These are phyloP conservation scores for Trichogramma evanescens DNA, from an alignment of 2,888 invertebrate species.

Conservation along the genomic window DNA sequence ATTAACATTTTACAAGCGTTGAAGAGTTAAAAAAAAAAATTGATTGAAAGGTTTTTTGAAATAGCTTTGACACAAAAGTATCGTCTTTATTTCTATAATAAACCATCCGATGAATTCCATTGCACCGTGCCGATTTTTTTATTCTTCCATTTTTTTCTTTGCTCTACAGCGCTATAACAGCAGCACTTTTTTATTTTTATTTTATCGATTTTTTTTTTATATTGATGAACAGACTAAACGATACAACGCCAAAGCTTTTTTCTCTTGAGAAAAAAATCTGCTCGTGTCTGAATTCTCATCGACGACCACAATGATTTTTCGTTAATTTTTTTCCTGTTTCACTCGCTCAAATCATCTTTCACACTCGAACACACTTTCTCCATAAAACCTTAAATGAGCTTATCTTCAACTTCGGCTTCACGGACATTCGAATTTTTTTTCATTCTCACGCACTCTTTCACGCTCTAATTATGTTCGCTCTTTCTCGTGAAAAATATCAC, in stretches of 20 bases:
- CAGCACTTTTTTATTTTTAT: conserved; percentile 17
- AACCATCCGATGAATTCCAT: conserved; percentile 26
- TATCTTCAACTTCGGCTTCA: not conserved
- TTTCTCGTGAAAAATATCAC: conserved; percentile 26
- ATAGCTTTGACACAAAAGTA: conserved; percentile 26
- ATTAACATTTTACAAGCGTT: conserved; percentile 25
- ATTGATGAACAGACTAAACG: conserved; percentile 22
- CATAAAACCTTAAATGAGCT: not conserved
- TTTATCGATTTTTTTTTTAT: conserved; percentile 4
- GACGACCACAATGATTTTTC: conserved; percentile 19
- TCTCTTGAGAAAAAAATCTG: conserved; percentile 20
- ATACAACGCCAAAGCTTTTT: conserved; percentile 24
- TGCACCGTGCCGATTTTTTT: conserved; percentile 24
- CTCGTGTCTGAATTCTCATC: conserved; percentile 22
- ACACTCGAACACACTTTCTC: conserved; percentile 11
- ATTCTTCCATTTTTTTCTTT: conserved; percentile 5
- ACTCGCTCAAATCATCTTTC: conserved; percentile 8
- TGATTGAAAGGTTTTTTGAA: conserved; percentile 22
- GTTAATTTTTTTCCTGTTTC: conserved; percentile 9
- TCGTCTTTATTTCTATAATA: conserved; percentile 24
- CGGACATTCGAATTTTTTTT: not conserved
- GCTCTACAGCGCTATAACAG: conserved; percentile 22
- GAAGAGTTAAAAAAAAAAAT: conserved; percentile 23
- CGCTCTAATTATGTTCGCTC: not conserved
- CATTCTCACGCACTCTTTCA: not conserved